Base-by-base conservation (phyloP, 2,888 invertebrate genomes). In the Protonemura montana region DNA sequence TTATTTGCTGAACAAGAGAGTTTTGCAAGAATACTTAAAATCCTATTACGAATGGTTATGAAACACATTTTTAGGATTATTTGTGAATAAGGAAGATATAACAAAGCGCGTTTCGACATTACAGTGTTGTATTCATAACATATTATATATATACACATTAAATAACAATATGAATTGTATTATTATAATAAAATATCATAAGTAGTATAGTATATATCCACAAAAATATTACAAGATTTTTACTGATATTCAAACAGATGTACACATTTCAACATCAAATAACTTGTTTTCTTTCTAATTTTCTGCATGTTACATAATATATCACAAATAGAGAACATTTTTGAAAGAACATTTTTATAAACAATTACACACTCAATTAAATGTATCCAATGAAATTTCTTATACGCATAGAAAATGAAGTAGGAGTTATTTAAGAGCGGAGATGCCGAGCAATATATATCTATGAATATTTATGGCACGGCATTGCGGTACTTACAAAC, bases 201-300 rank as follows among this genome's bases (percentile, higher is more conserved):
- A 1, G 27, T 83, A 83, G 26, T 30, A 10, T 83, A 83, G 26
- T 30, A 29, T 83, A 35, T 29, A 29, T 83, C 29, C 26, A 83
- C 13, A 83, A 83, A 83, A 83, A 83, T 29, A 83, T 83, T 25
- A 28, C 35, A 25, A 29, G 5, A 41, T 83, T 21, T 59, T 59
- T 59, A 59, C 21, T 59, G 59, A 35, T 59, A 59, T 16, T 41
- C 35, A 35, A 35, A 35, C 35, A 35, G 35, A 6, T 35, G 3
- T 35, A 35, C 10, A 35, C 10, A 3, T 35, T 35, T 35, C 35
- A 35, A 59, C 59, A 59, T 59, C 13, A 21, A 1, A 59, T 2
- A 59, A 59, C 41, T 13, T 41, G 5, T 59, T 21, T 21, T 59
- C 13, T 59, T 16, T 21, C 59, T 59, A 59, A 59, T 16, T 59